phyloP scores from a whole-genome alignment of 2,888 invertebrate species.

The Caenorhabditis sulstoni region DNA sequence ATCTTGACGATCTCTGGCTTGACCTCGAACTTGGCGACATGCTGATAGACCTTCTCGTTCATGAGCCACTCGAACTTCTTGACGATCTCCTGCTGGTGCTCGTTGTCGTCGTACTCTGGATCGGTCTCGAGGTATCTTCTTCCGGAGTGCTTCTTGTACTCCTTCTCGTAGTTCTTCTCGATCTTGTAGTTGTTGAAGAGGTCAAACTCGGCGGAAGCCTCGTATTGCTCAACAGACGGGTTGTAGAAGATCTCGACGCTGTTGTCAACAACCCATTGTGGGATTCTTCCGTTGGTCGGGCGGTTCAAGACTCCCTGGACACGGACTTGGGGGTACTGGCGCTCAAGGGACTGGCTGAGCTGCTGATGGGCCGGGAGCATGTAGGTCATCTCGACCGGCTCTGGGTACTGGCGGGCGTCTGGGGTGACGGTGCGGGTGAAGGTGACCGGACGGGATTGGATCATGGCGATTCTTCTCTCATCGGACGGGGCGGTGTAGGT shows the following conservation, averaged over 20 bases:
- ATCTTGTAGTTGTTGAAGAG: constrained; percentile 60
- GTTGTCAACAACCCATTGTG: constrained; percentile 58
- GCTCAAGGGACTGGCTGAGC: constrained; percentile 39
- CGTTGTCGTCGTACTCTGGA: constrained; percentile 56
- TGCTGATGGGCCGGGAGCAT: constrained; percentile 48
- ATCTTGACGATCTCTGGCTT: constrained; percentile 53
- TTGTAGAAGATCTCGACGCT: constrained; percentile 58
- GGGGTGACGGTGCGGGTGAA: constrained; percentile 64
- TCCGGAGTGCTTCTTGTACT: constrained; percentile 53
- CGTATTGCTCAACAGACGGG: constrained; percentile 46
- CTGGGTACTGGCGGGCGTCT: constrained; percentile 66
- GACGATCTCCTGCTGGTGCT: constrained; percentile 50
- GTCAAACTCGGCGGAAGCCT: constrained; percentile 51
- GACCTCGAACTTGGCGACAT: constrained; percentile 56
- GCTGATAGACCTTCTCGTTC: constrained; percentile 64
- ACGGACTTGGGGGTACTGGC: constrained; percentile 50
- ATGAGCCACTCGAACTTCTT: constrained; percentile 59
- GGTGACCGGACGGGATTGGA: constrained; percentile 72
- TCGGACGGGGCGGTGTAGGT: constrained; percentile 60
- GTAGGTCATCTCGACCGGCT: constrained; percentile 60
- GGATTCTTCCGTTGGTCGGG: constrained; percentile 43
- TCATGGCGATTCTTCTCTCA: constrained; percentile 57
- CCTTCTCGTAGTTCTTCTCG: constrained; percentile 50
- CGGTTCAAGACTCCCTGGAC: constrained; percentile 57
- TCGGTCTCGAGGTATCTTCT: constrained; percentile 48